Evolutionary conservation across 1,140 invertebrate species (phyloP).

Genomic region (Antheraea pernyi): DNA sequence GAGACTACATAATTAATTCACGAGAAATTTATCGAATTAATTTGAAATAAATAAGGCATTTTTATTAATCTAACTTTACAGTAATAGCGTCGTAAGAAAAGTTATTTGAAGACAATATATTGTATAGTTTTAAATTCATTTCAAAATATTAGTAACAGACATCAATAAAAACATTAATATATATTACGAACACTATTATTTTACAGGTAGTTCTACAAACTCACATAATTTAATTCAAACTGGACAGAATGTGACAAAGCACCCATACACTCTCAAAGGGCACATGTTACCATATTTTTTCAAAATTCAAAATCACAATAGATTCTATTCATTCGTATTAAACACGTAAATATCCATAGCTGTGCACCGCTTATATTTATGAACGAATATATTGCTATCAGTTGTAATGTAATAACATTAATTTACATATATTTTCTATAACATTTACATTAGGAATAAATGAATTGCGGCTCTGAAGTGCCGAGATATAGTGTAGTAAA

Average conservation of each 20-base stretch:
- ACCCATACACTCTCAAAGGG: constrained; percentile 1
- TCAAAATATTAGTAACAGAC: no score
- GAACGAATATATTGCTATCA: constrained; percentile 66
- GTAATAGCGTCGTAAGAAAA: no score
- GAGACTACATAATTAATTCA: no score
- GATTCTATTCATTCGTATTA: constrained; percentile 23
- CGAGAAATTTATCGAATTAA: no score
- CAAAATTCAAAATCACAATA: constrained; percentile 5
- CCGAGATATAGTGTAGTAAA: constrained; percentile 9
- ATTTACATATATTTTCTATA: constrained; percentile 78
- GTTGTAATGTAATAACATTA: constrained; percentile 72
- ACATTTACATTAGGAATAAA: constrained; percentile 77
- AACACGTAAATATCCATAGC: constrained; percentile 42
- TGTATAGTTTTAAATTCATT: no score
- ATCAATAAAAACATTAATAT: neutral
- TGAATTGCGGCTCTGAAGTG: constrained; percentile 57
- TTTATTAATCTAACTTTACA: no score
- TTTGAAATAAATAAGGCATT: no score
- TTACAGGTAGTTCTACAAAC: neutral
- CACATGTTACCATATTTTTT: constrained; percentile 9
- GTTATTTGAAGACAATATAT: no score
- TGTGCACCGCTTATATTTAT: constrained; percentile 68
- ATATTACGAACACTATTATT: neutral
- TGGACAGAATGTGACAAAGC: constrained; percentile 4
- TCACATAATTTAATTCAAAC: neutral